Evolutionary conservation across 2,797 vertebrate genomes (phyloP), one percentile per base, ranked within the genome.

Genomic region (Xiphophorus birchmanni): DNA sequence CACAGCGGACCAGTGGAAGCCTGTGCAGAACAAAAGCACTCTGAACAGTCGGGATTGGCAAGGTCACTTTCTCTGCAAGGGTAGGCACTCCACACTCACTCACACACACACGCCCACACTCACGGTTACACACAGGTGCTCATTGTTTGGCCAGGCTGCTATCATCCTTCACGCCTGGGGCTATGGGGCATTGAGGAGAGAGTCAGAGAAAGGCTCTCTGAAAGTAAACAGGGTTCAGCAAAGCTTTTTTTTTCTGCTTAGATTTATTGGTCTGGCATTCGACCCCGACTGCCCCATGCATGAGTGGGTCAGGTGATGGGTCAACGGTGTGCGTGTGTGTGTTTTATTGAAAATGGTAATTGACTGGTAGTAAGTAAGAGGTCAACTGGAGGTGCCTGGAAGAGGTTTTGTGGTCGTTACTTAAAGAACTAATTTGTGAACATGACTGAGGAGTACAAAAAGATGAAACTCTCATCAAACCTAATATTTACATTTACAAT

Each of bases 101-200:
- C 82, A 60, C 86, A 92, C 47, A 93, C 82, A 60, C 86, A 92
- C 47, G 77, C 88, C 81, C 42, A 5, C 77, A 72, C 81, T 65
- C 86, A 75, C 82, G 80, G 79, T 45, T 75, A 65, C 87, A 91
- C 91, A 93, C 89, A 95, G 93, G 89, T 94, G 88, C 89, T 94
- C 92, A 94, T 96, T 97, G 95, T 96, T 94, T 89, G 88, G 91
- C 85, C 91, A 89, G 89, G 89, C 91, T 90, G 92, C 96, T 96
- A 97, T 97, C 96, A 96, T 95, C 93, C 96, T 92, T 92, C 86
- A 91, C 81, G 95, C 96, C 95, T 88, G 87, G 75, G 93, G 97
- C 96, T 93, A 96, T 95, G 96, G 96, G 96, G 97, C 95, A 96
- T 90, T 85, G 94, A 93, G 93, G 71, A 82, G 81, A 81, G 80